Evolutionary conservation across 2,797 vertebrate species (phyloP).

Genomic region (Tokudaia tokunoshimensis): DNA sequence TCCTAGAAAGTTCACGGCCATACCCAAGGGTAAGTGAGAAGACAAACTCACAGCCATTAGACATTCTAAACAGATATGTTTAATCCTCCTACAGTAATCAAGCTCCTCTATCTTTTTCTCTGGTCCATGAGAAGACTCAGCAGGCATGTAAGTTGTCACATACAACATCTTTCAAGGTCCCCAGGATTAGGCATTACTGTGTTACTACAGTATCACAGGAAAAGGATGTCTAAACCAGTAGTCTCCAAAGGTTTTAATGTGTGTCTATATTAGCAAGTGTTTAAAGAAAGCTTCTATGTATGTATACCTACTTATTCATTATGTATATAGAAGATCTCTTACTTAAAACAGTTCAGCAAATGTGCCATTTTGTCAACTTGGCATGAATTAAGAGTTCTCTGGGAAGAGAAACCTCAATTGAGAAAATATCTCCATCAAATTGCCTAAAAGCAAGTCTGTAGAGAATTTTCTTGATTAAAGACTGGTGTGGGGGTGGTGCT

Average conservation of each 20-base stretch:
- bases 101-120: conserved; percentile 53
- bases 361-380: neutral
- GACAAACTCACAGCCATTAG: conserved; percentile 10
- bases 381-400: neutral
- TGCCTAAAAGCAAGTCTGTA: neutral
- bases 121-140: conserved; percentile 60
- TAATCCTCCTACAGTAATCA: conserved; percentile 60
- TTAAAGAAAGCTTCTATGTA: neutral
- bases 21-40: conserved; percentile 10
- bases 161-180: neutral
- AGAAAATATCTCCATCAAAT: neutral
- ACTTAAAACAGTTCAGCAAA: neutral
- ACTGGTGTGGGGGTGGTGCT: too few relatives aligned
- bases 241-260: neutral
- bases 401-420: neutral
- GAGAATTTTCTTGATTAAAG: neutral
- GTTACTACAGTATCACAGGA: neutral
- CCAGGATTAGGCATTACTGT: neutral
- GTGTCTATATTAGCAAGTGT: neutral
- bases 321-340: neutral
- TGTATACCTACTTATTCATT: neutral
- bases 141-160: conserved; percentile 2
- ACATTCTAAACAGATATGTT: conserved; percentile 18
- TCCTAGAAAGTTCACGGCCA: neutral
- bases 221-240: neutral